Conservation (phyloP, 2,888 invertebrate genomes). For the Hylaea fasciaria region DNA sequence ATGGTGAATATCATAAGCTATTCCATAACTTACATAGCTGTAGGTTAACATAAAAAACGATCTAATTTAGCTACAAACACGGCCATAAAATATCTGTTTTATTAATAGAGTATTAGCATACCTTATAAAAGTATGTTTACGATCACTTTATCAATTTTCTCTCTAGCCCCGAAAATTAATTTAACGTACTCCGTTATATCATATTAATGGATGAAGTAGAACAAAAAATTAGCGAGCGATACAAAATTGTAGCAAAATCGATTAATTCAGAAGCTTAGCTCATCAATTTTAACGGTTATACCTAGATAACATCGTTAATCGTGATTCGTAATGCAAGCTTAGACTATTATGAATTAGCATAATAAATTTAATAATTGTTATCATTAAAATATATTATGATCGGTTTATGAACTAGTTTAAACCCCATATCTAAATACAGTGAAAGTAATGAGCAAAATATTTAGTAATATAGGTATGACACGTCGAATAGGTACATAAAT, state of each 20-base stretch:
- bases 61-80: constrained; percentile 1
- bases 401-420: too few relatives aligned
- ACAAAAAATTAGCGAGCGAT: constrained; percentile 26
- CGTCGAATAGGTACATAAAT: background rate
- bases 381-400: too few relatives aligned
- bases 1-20: background rate
- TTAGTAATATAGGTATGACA: too few relatives aligned
- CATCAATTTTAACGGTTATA: constrained; percentile 29
- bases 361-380: constrained; percentile 27
- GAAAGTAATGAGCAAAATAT: too few relatives aligned
- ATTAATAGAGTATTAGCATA: constrained; percentile 6
- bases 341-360: constrained; percentile 1
- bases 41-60: too few relatives aligned
- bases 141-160: constrained; percentile 17
- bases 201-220: constrained; percentile 14
- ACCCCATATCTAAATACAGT: too few relatives aligned
- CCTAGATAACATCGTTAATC: constrained; percentile 18
- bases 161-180: constrained; percentile 18
- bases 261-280: constrained; percentile 16
- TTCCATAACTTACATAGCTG: too few relatives aligned
- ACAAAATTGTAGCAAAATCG: constrained; percentile 14
- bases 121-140: constrained; percentile 9
- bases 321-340: background rate
- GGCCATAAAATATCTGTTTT: background rate
- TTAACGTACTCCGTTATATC: constrained; percentile 20